Base-by-base conservation (phyloP, 2,113 vertebrate species). In the Lates calcarifer region DNA sequence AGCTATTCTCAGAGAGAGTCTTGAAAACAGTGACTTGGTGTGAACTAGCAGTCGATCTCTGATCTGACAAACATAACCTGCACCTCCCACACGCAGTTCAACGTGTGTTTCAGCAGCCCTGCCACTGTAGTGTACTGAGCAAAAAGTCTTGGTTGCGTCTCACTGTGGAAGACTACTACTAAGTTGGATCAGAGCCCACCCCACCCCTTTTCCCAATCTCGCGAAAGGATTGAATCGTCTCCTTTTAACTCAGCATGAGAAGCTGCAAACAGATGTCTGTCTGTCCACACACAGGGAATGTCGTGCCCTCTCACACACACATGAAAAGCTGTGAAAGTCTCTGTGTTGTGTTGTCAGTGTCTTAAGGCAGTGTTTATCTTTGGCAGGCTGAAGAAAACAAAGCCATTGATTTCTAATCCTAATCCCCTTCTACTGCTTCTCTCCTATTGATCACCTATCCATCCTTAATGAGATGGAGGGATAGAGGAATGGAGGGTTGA, bases 391-490 rank as follows among this genome's bases (percentile, higher is more conserved):
- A 79, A 92, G 90, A 94, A 93, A 93, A 92, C 93, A 93, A 92
- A 91, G 86, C 84, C 92, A 94, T 94, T 60, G 93, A 94, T 94
- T 94, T 93, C 91, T 93, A 93, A 92, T 94, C 91, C 90, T 93
- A 94, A 93, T 92, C 93, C 93, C 91, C 88, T 66, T 92, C 88
- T 63, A 87, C 88, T 74, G 88, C 90, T 73, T 79, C 81, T 82
- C 88, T 84, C 69, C 87, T 94, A 94, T 94, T 92, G 93, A 94
- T 92, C 91, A 93, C 77, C 89, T 64, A 87, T 91, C 91, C 82
- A 86, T 85, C 87, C 82, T 87, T 93, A 93, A 93, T 92, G 87
- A 93, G 91, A 89, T 85, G 87, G 61, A 63, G 74, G 75, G 49
- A 82, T 64, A 76, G 83, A 86, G 75, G 75, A 20, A 83, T 76